Conservation (phyloP, 2,888 invertebrate genomes). For the Phlogophora meticulosa region DNA sequence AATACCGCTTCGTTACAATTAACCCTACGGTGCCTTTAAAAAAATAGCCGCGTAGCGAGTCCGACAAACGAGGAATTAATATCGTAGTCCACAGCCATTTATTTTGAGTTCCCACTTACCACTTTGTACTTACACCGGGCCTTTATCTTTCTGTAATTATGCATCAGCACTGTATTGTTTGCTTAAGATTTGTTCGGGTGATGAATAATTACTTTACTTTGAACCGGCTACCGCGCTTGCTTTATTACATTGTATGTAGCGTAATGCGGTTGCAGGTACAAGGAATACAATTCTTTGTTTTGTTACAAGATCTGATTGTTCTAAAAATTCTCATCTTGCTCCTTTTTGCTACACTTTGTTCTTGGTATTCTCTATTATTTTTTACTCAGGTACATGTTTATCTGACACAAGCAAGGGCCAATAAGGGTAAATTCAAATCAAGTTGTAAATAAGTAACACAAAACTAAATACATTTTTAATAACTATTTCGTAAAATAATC, state of each 20-base stretch:
- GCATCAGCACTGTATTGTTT: constrained; percentile 84
- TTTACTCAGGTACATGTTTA: neutral
- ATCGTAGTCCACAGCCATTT: constrained; percentile 82
- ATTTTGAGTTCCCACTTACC: constrained; percentile 81
- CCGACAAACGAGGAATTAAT: constrained; percentile 88
- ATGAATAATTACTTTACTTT: constrained; percentile 75
- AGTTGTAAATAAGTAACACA: no score
- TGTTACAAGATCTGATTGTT: constrained; percentile 50
- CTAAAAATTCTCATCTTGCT: constrained; percentile 31
- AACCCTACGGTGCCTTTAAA: constrained; percentile 79
- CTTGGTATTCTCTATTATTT: neutral
- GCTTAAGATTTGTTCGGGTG: constrained; percentile 78
- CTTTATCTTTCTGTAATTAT: constrained; percentile 82
- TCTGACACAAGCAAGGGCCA: neutral
- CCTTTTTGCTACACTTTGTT: constrained; percentile 11
- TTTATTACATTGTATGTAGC: constrained; percentile 63
- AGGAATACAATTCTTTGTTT: constrained; percentile 57
- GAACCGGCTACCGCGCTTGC: constrained; percentile 68
- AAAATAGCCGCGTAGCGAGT: constrained; percentile 80
- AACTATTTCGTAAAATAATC: no score
- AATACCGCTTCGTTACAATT: constrained; percentile 80
- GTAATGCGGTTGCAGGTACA: constrained; percentile 64
- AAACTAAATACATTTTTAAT: no score
- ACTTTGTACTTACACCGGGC: constrained; percentile 81
- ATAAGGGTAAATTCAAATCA: no score